Evolutionary conservation across 64 coral and sea anemone species (phyloP), one percentile per base, ranked within the genome.

Genomic region (Stichodactyla mertensii): DNA sequence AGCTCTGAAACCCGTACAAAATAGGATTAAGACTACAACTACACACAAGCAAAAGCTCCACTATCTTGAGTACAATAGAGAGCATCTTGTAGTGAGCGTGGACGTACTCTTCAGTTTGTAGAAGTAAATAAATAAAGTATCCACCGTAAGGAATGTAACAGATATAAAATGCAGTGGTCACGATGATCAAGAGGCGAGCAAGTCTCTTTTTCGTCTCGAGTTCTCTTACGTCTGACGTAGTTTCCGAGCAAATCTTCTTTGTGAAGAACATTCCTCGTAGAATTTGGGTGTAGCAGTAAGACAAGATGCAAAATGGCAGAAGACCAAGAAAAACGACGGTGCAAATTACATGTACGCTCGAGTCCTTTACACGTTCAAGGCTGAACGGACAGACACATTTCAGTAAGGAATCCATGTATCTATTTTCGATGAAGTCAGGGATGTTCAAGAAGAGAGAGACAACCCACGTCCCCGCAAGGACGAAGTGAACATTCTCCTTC

Each of bases 1-100:
- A 92, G 51, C 86, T 92, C 1, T 88, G 91, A 64, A 85, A 92
- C 16, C 79, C 91, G 52, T 92, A 92, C 31, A 92, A 55, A 79
- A 92, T 55, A 18, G 91, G 91, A 71, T 92, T 92, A 22, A 92
- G 54, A 55, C 86, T 79, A 26, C 85, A 92, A 64, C 86, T 88
- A 52, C 64, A 92, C 52, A 77, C 51, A 15, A 92, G 15, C 1
- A 88, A 54, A 64, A 92, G 84, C 55, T 92, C 91, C 24, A 92
- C 80, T 20, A 55, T 27, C 5, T 52, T 81, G 0, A 92, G 64
- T 15, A 88, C 15, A 36, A 92, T 18, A 20, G 56, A 61, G 6
- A 84, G 70, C 0, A 51, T 88, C 51, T 62, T 55, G 13, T 92
- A 58, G 27, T 88, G 13, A 55, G 4, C 15, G 6, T 78, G 36